phyloP scores from a whole-genome alignment of 2,797 vertebrate genomes.

The Myotis vivesi region DNA sequence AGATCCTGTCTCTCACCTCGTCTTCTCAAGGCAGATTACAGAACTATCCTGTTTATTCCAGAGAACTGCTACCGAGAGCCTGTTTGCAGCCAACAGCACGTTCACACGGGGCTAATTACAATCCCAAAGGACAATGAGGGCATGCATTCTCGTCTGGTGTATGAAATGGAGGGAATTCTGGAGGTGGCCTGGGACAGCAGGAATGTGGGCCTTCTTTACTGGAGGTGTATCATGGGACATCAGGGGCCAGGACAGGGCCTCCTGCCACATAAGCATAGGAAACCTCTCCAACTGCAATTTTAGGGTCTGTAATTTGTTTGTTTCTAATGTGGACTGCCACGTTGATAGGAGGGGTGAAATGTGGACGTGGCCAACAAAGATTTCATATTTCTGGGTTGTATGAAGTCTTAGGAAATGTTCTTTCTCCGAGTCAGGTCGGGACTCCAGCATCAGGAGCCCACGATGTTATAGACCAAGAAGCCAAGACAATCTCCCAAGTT shows the following conservation, averaged over 20 bases:
- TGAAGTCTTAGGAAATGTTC: neutral
- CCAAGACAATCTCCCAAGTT: neutral
- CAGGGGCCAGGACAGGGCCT: neutral
- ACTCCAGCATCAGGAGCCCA: neutral
- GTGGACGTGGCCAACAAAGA: neutral
- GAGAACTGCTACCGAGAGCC: neutral
- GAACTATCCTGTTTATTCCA: neutral
- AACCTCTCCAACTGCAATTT: neutral
- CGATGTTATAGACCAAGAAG: neutral
- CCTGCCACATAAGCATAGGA: neutral
- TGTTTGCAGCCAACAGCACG: neutral
- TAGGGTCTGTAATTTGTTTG: neutral
- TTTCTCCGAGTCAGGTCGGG: neutral
- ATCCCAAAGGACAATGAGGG: neutral
- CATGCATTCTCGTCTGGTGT: neutral
- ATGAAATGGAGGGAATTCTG: neutral
- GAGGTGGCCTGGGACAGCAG: neutral
- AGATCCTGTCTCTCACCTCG: neutral
- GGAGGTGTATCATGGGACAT: neutral
- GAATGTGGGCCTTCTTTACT: neutral
- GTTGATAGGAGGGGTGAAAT: neutral
- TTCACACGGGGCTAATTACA: neutral
- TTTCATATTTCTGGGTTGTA: neutral
- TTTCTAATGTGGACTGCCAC: neutral
- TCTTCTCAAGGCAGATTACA: neutral